phyloP scores from a whole-genome alignment of 1,140 invertebrate species.

The Zophobas morio region DNA sequence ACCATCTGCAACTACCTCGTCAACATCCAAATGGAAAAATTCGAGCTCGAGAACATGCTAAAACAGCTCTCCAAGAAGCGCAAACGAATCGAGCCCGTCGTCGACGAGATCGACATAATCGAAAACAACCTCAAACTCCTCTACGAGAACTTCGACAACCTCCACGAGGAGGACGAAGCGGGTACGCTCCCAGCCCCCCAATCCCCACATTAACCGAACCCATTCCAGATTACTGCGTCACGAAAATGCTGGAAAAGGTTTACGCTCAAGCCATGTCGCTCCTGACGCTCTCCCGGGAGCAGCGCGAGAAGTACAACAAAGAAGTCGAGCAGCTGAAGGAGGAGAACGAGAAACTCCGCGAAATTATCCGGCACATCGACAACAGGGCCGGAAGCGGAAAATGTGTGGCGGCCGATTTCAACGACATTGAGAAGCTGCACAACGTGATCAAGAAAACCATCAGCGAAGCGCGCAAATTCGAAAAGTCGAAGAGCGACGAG shows the following conservation, averaged over 20 bases:
- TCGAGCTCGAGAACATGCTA: constrained; percentile 53
- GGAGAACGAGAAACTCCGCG: constrained; percentile 21
- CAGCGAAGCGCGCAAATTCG: constrained; percentile 24
- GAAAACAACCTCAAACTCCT: constrained; percentile 51
- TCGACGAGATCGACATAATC: constrained; percentile 54
- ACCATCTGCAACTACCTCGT: constrained; percentile 56
- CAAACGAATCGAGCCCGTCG: constrained; percentile 20
- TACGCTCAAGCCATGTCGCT: constrained; percentile 36
- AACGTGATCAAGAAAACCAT: constrained; percentile 37
- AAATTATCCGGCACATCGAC: constrained; percentile 34
- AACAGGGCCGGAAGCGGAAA: neutral
- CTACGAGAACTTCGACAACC: constrained; percentile 11
- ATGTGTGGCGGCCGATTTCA: constrained; percentile 13
- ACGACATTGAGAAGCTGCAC: constrained; percentile 28
- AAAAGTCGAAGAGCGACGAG: constrained; percentile 15
- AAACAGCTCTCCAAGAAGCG: constrained; percentile 51
- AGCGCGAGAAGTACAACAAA: constrained; percentile 25
- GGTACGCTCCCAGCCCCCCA: constrained; percentile 44
- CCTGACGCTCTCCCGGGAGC: constrained; percentile 11
- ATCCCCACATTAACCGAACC: constrained; percentile 38
- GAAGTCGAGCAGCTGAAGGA: constrained; percentile 16
- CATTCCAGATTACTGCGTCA: constrained; percentile 29
- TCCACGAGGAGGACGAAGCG: constrained; percentile 13
- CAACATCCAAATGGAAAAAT: constrained; percentile 58
- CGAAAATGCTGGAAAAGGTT: constrained; percentile 44